Base-by-base conservation (phyloP, 2,797 vertebrate species). In the Triplophysa yarkandensis region DNA sequence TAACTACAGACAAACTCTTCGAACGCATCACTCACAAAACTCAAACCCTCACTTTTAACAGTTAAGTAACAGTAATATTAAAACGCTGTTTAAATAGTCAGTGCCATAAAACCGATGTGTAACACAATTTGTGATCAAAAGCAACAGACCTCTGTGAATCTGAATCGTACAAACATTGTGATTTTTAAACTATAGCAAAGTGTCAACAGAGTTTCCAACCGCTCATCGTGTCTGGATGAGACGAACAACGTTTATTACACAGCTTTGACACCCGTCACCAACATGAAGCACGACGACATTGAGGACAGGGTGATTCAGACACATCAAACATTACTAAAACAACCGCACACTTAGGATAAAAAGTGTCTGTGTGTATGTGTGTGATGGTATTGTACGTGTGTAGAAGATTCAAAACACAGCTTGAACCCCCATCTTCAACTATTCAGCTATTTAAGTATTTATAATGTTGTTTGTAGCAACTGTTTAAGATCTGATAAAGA, bases 31-130 rank as follows among this genome's bases (percentile, higher is more conserved):
- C 58, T 72, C 60, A 66, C 19, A 19, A 60, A 74, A 74, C 66
- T n/a, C 36, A 79, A 61, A 74, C 58, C 75, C 44, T 68, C 62
- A 71, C 62, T 65, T 72, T 71, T 68, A 62, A 36, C 75, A 76
- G 50, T 79, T 48, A 78, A 72, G 52, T 41, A 48, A 72, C 65
- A 43, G 50, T 54, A 71, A 69, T 62, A 64, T 54, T 54, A 75
- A 62, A 58, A 63, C 60, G 7, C 28, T 34, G 48, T 66, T 46
- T 68, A 48, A 77, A 82, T 71, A 82, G 68, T 72, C 67, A 77
- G 71, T 75, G 68, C 72, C 72, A 32, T 66, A 66, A 80, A 80
- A 66, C 78, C 67, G 71, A 55, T 76, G 67, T 6, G 63, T 54
- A 60, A 48, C 48, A 54, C 65, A 55, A 28, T 70, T 67, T 39